Evolutionary conservation across 1,140 invertebrate species (phyloP), one percentile per base, ranked within the genome.

Genomic region (Galleria mellonella): DNA sequence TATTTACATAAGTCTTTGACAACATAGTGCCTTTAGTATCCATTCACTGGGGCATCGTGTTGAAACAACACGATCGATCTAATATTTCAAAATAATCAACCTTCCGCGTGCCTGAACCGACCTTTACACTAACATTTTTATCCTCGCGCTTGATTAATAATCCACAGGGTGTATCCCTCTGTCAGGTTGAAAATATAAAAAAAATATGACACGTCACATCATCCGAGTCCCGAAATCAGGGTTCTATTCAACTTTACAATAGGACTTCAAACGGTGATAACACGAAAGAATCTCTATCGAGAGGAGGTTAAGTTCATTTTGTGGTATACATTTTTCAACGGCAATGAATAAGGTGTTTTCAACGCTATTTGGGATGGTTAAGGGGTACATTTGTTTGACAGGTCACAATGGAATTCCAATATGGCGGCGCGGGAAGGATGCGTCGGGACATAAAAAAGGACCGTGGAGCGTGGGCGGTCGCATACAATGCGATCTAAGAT

Each of bases 141-240:
- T 35, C 14, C 15, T 15, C 14, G 1, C 14, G 14, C 14, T 37
- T 37, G 35, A 37, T 37, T 37, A 37, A 37, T 37, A 37, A 37
- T 37, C 35, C 35, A 37, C 35, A 37, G 35, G 15, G 2, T 37
- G 10, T 37, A 37, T 15, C 17, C 35, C 35, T 37, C 9, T 37
- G 35, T 23, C 35, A 37, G 35, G 35, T 37, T 37, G 14, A 37
- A 37, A 35, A 37, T 15, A 14, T 14, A 10, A 36, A 37, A 37
- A 37, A 37, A 37, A 37, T n/a, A 37, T 37, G 35, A 37, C 35
- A 37, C 35, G 35, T 37, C 35, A 37, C 35, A 37, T 37, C 35
- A 37, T 37, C 14, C 9, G 35, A 37, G 17, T 15, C 35, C 35
- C 35, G 35, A 37, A 37, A 23, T 37, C 35, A 37, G 13, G 17